Conservation (phyloP, 2,797 vertebrate genomes). For the Silurus lanzhouensis region DNA sequence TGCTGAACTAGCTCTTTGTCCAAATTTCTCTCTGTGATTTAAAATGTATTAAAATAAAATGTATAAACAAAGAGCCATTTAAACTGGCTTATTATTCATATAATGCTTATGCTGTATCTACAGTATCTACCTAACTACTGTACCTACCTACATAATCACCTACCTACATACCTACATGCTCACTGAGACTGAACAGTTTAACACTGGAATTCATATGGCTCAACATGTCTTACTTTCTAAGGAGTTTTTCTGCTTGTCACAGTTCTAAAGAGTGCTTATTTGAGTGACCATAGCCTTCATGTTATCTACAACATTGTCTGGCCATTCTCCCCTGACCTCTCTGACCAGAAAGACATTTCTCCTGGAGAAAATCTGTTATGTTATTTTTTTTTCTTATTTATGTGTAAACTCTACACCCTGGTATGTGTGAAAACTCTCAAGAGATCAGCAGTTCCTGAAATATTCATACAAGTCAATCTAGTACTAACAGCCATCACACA, state of each 20-base stretch:
- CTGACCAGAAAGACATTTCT: neutral
- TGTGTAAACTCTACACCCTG: neutral
- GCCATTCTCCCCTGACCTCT: neutral
- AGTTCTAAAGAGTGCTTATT: neutral
- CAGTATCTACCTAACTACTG: too few species aligned
- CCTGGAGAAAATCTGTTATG: too few species aligned
- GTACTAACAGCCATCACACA: neutral
- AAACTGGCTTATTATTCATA: neutral
- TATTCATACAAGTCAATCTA: neutral
- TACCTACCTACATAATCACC: too few species aligned
- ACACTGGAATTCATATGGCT: neutral
- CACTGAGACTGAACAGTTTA: neutral
- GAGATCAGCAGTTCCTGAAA: neutral
- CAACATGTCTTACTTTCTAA: neutral
- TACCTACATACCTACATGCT: neutral
- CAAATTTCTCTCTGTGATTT: neutral
- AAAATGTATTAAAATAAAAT: neutral
- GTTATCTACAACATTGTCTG: too few species aligned
- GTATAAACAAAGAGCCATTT: neutral
- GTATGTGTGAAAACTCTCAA: neutral
- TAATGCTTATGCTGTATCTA: neutral
- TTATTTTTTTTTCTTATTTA: too few species aligned
- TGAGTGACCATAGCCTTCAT: neutral
- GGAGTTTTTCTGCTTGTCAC: neutral
- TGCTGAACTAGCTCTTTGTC: neutral